Evolutionary conservation across 1,140 invertebrate genomes (phyloP), one percentile per base, ranked within the genome.

Genomic region (Acromyrmex charruanus): DNA sequence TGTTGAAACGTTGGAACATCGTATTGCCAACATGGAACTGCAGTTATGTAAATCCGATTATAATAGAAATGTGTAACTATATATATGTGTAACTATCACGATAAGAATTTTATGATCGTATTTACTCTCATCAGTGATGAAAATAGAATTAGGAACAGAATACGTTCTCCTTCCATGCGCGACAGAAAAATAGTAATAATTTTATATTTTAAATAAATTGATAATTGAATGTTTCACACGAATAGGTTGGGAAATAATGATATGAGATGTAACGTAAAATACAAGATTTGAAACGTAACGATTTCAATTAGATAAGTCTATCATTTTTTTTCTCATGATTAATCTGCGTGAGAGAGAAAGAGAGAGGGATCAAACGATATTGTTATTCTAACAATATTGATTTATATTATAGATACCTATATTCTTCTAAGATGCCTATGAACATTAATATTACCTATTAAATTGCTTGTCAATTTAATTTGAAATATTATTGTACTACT

Each of bases 121-220:
- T 31, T 10, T 44, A 28, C 18, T 35, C 18, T 35, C 16, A 25
- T 66, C 31, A 4, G 0, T 55, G 16, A 49, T 44, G 65, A 77
- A 69, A 81, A 21, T 3, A n/a, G 14, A 16, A 75, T 44, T 61
- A 44, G 44, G 49, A 44, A 25, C 14, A 7, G 12, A 44, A 79
- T 12, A 14, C 21, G 14, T 44, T 28, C n/a, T 77, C 21, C 10
- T 80, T 53, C 25, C 21, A 80, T 21, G 12, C 16, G 69, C 21
- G 16, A 39, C 14, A 21, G 5, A 31, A 28, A 58, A 51, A 49
- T 79, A 49, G 5, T 31, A 10, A 63, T 79, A 49, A 31, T 66
- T 53, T n/a, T 25, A 79, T 66, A 31, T 65, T n/a, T 79, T 31
- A 51, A 79, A 51, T 79, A 66, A 71, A 25, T 39, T 39, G 44